A percentile compares a stretch with the other conserved stretches of the same genome.
phyloP scores from a whole-genome alignment of 92 coral and sea anemone genomes.

The Galaxea fascicularis region DNA sequence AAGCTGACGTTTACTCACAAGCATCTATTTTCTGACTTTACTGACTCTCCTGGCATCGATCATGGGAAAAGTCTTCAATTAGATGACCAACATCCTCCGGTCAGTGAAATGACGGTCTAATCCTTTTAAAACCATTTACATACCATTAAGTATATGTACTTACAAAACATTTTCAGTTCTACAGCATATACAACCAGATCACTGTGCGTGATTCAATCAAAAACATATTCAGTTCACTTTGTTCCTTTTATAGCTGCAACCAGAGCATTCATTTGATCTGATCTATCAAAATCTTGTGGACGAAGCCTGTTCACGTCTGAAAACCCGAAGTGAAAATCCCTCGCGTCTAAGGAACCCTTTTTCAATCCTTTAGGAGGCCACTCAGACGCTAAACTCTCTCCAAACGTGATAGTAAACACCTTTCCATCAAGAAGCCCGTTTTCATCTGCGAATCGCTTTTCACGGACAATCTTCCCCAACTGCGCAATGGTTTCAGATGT shows the following conservation, averaged over 20 bases:
- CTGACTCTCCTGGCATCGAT: too few relatives aligned
- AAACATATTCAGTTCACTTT: not conserved
- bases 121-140: not conserved
- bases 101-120: not conserved
- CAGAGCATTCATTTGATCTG: conserved; percentile 73
- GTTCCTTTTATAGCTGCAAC: conserved; percentile 80
- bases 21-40: too few relatives aligned
- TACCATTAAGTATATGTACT: not conserved
- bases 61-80: not conserved
- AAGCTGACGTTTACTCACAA: too few relatives aligned
- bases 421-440: conserved; percentile 77
- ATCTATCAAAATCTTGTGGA: conserved; percentile 45
- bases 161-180: conserved; percentile 5
- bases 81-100: conserved; percentile 1
- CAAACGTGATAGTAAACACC: conserved; percentile 85
- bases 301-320: conserved; percentile 17
- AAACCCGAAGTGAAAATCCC: conserved; percentile 51
- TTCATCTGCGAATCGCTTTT: conserved; percentile 69
- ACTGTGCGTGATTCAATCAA: not conserved
- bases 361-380: conserved; percentile 84
- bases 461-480: conserved; percentile 60
- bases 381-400: conserved; percentile 64
- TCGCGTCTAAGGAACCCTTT: conserved; percentile 50
- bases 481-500: conserved; percentile 75
- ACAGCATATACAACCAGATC: not conserved